Percentiles rank a stretch among this genome's conserved stretches.
phyloP scores from a whole-genome alignment of 2,888 invertebrate species.

The Drosophila setosimentum region DNA sequence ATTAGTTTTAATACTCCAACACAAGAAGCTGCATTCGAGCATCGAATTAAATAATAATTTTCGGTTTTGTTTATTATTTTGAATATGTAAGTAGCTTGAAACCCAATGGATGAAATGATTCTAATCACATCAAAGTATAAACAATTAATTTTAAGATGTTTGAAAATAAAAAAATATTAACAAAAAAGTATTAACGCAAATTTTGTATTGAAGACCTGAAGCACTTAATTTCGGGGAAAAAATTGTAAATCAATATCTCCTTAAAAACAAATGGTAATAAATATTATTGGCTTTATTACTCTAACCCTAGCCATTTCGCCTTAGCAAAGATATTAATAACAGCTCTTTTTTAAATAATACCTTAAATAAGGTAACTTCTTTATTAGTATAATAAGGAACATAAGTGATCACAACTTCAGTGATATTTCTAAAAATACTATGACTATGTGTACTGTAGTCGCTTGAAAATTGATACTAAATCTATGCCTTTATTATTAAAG shows the following conservation, averaged over 20 bases:
- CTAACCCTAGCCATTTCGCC: not conserved
- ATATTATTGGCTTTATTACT: not conserved
- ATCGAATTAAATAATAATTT: not conserved
- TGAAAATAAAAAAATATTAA: not conserved
- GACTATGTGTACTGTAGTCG: not conserved
- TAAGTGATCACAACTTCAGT: not conserved
- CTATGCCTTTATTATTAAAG: not conserved
- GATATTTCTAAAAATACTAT: not conserved
- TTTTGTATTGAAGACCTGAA: not conserved
- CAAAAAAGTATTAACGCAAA: not conserved
- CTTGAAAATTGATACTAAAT: not conserved
- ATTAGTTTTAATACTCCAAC: not conserved
- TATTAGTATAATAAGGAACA: conserved; percentile 1
- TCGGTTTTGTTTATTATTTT: not conserved
- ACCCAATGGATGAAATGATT: not conserved
- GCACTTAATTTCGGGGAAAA: not conserved
- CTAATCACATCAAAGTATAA: not conserved
- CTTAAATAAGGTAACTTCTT: not conserved
- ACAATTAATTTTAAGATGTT: not conserved
- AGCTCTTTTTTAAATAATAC: not conserved
- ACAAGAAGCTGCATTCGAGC: not conserved
- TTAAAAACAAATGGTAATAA: not conserved
- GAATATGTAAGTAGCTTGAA: not conserved
- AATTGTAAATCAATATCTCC: not conserved
- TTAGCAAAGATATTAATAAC: not conserved